phyloP scores from a whole-genome alignment of 2,888 invertebrate species.

The Hoplodrina blanda region DNA sequence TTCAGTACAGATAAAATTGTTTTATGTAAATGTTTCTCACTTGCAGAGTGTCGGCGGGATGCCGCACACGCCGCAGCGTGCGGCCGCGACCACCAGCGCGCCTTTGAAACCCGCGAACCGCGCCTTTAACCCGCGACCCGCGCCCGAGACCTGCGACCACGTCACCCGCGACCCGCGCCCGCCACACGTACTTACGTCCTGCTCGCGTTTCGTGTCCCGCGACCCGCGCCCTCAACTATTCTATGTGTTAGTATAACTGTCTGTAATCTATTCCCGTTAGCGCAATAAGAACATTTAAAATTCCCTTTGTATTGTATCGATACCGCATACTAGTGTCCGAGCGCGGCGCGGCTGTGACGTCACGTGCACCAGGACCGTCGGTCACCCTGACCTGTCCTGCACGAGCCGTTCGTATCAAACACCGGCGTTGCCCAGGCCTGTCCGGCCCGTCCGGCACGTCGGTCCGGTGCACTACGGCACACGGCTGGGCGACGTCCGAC shows the following conservation, averaged over 20 bases:
- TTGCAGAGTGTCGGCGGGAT: constrained; percentile 35
- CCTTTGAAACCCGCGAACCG: not conserved
- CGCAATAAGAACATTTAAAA: constrained; percentile 53
- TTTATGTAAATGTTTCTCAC: not conserved
- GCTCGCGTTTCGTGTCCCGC: not conserved
- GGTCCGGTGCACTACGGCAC: not conserved
- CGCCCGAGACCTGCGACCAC: not conserved
- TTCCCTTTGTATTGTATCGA: constrained; percentile 37
- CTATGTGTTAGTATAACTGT: constrained; percentile 56
- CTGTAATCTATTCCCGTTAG: constrained; percentile 61
- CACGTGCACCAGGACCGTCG: constrained; percentile 21
- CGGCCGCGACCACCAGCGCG: constrained; percentile 9
- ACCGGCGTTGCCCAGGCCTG: not conserved
- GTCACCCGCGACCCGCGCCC: not conserved
- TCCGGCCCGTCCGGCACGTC: too few relatives aligned
- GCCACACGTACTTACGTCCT: constrained; percentile 7
- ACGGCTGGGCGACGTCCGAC: constrained; percentile 24
- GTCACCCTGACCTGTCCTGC: not conserved
- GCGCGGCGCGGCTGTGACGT: constrained; percentile 25
- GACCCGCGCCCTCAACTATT: constrained; percentile 29
- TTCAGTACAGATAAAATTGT: not conserved
- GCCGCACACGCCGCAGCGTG: constrained; percentile 8
- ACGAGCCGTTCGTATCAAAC: too few relatives aligned
- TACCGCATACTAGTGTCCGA: constrained; percentile 43
- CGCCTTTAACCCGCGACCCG: not conserved